Conservation (phyloP, 1,140 invertebrate genomes). For the Drosophila fuyamai region DNA sequence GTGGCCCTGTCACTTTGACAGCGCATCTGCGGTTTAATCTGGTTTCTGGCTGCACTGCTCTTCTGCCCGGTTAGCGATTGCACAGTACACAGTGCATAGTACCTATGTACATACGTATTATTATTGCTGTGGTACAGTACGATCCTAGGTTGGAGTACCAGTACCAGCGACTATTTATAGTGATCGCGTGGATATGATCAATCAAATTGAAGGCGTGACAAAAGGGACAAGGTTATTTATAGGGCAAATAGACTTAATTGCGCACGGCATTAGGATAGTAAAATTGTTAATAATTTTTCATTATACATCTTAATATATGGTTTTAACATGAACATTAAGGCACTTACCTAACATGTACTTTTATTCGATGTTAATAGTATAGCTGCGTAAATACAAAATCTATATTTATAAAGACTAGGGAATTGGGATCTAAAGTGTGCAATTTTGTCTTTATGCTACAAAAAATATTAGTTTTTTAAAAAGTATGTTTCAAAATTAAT, state of each 20-base stretch:
- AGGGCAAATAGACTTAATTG: slow-evolving; percentile 5
- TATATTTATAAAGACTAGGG: too few species aligned
- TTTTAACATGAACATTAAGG: background rate
- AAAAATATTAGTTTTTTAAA: too few species aligned
- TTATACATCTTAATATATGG: background rate
- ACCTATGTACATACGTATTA: slow-evolving; percentile 20
- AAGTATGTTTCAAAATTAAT: too few species aligned
- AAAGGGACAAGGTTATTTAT: slow-evolving; percentile 36
- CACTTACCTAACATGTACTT: background rate
- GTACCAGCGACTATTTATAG: slow-evolving; percentile 28
- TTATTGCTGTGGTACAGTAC: slow-evolving; percentile 62
- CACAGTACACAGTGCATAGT: slow-evolving; percentile 2
- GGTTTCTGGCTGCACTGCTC: slow-evolving; percentile 58
- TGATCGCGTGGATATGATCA: slow-evolving; percentile 48
- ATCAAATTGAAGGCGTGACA: slow-evolving; percentile 44
- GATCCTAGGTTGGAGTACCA: slow-evolving; percentile 25
- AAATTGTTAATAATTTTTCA: slow-evolving; percentile 12
- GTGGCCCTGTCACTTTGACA: slow-evolving; percentile 77
- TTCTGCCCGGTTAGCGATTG: slow-evolving; percentile 34
- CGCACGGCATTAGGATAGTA: background rate
- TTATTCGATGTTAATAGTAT: background rate
- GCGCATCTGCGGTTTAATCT: slow-evolving; percentile 80
- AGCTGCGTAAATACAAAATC: too few species aligned
- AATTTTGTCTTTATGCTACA: too few species aligned
- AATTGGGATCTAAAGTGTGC: too few species aligned